Evolutionary conservation across 2,797 vertebrate species (phyloP).

Genomic region (Clarias pachynema): DNA sequence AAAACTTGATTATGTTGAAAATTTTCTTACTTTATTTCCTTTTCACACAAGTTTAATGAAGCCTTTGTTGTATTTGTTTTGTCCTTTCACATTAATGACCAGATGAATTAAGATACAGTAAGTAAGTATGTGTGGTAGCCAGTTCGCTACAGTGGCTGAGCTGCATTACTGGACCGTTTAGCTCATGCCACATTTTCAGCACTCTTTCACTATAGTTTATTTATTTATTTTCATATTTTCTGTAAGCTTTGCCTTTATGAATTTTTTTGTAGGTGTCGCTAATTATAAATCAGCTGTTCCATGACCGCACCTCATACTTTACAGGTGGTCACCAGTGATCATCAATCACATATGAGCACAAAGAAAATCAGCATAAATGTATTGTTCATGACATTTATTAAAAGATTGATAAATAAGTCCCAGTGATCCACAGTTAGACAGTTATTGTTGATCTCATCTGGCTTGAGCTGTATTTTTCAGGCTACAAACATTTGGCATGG

Average conservation of each 20-base stretch:
- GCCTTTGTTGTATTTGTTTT: background rate
- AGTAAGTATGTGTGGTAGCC: background rate
- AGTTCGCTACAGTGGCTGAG: background rate
- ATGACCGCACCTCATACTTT: background rate
- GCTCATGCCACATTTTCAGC: background rate
- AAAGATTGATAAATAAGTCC: background rate
- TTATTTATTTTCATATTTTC: background rate
- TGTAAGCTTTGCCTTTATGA: background rate
- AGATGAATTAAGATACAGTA: background rate
- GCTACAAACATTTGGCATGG: no score
- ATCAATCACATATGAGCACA: background rate
- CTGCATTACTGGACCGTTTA: background rate
- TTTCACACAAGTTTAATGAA: background rate
- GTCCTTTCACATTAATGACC: background rate
- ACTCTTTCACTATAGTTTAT: background rate
- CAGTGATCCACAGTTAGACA: background rate
- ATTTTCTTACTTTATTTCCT: background rate
- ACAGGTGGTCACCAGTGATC: background rate
- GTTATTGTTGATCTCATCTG: background rate
- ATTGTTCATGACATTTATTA: no score
- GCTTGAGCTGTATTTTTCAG: constrained; percentile 6
- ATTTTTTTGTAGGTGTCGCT: background rate
- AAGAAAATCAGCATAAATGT: background rate
- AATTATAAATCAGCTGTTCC: background rate
- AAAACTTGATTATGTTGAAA: background rate